Percentiles rank a stretch among this genome's conserved stretches.
Conservation (phyloP, 2,888 invertebrate genomes). For the Lumbricus terrestris region DNA sequence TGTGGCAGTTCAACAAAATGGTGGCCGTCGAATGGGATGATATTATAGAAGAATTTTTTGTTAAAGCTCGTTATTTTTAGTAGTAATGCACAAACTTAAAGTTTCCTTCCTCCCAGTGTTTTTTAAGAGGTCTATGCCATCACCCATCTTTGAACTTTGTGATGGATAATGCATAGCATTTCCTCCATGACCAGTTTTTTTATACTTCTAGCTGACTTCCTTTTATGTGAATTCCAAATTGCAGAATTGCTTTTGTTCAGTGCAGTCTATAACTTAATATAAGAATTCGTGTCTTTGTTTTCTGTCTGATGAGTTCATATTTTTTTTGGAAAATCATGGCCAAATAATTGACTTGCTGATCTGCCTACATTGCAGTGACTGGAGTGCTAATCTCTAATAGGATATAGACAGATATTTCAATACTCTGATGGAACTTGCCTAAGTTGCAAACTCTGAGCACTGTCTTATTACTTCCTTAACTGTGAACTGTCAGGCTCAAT, state of each 20-base stretch:
- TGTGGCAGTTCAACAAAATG: too few species aligned
- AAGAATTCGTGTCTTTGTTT: neutral
- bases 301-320: neutral
- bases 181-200: neutral
- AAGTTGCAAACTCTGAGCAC: neutral
- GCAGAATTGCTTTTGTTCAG: neutral
- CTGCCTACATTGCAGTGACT: neutral
- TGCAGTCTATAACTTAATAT: too few species aligned
- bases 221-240: neutral
- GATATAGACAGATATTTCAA: neutral
- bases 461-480: neutral
- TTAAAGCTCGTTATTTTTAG: too few species aligned
- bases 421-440: neutral
- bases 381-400: neutral
- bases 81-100: too few species aligned
- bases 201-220: neutral
- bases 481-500: neutral
- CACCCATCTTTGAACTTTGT: neutral
- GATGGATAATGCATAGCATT: neutral
- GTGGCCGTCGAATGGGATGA: too few species aligned
- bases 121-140: too few species aligned
- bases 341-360: neutral
- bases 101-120: too few species aligned
- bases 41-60: too few species aligned
- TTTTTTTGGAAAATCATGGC: neutral